Percentiles rank a stretch among this genome's conserved stretches.
phyloP scores from a whole-genome alignment of 2,113 vertebrate species.

The Lonchura striata region DNA sequence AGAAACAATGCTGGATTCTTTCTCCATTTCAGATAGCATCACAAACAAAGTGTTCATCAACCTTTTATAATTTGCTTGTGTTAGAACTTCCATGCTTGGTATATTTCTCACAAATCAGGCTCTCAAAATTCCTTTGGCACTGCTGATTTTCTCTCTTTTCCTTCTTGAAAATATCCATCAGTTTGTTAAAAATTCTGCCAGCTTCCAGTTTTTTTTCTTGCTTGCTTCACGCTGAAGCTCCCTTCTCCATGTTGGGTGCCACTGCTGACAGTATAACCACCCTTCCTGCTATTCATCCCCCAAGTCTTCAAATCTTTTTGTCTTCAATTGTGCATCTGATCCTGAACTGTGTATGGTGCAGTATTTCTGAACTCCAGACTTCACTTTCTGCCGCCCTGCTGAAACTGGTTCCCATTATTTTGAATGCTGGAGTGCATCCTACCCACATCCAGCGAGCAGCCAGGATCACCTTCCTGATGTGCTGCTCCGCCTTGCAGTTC shows the following conservation, averaged over 20 bases:
- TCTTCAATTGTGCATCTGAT: neutral
- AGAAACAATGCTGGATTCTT: neutral
- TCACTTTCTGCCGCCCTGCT: neutral
- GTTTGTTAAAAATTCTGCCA: neutral
- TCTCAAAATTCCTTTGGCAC: neutral
- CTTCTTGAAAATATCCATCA: neutral
- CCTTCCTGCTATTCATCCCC: neutral
- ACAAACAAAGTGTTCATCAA: neutral
- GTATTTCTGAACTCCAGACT: neutral
- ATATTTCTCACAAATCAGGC: neutral
- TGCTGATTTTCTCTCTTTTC: neutral
- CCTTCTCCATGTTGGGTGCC: neutral
- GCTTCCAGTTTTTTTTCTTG: neutral
- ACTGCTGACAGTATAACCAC: neutral
- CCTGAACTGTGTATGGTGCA: neutral
- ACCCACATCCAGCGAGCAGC: neutral
- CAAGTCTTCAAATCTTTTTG: neutral
- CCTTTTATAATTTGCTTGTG: neutral
- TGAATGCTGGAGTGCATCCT: neutral
- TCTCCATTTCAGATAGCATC: neutral
- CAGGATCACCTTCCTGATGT: neutral
- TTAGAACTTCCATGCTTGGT: neutral
- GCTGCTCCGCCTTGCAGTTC: rapidly evolving
- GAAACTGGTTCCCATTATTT: neutral
- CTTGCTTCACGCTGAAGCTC: neutral